Evolutionary conservation across 2,797 vertebrate genomes (phyloP).

Genomic region (Melanotaenia maccullochi): DNA sequence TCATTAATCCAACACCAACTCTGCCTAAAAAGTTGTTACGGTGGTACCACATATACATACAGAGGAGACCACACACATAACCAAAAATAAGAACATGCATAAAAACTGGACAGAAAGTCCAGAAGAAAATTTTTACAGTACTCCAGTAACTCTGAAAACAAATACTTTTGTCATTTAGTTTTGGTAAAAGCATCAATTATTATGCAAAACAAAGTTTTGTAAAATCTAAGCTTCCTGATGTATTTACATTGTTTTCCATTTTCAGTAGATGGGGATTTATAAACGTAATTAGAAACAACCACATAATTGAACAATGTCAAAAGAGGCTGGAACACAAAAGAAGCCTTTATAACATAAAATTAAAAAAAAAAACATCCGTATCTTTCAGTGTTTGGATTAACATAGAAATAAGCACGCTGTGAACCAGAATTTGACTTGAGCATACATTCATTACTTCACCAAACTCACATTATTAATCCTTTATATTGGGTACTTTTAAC

Average conservation of each 20-base stretch:
- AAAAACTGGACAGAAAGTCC: background rate
- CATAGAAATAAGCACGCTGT: background rate
- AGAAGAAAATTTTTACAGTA: background rate
- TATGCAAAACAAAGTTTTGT: slow-evolving; percentile 4
- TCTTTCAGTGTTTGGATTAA: slow-evolving; percentile 21
- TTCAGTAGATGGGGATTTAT: slow-evolving; percentile 12
- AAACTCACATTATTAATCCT: slow-evolving; percentile 21
- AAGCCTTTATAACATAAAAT: slow-evolving; percentile 11
- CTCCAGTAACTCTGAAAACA: background rate
- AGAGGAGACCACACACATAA: background rate
- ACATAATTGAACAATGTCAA: background rate
- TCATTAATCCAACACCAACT: slow-evolving; percentile 67
- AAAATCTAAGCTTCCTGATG: background rate
- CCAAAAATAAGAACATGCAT: background rate
- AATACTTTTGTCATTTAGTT: slow-evolving; percentile 16
- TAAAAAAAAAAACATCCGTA: slow-evolving; percentile 2
- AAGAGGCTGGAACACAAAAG: slow-evolving; percentile 7
- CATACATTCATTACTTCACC: slow-evolving; percentile 10
- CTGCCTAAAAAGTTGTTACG: slow-evolving; percentile 49
- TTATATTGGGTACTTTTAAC: slow-evolving; percentile 18
- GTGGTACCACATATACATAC: background rate
- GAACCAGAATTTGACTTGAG: background rate
- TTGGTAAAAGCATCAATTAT: slow-evolving; percentile 9
- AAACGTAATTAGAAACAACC: slow-evolving; percentile 8
- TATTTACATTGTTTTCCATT: background rate